phyloP scores from a whole-genome alignment of 2,888 invertebrate species.

The Nomada hirtipes region DNA sequence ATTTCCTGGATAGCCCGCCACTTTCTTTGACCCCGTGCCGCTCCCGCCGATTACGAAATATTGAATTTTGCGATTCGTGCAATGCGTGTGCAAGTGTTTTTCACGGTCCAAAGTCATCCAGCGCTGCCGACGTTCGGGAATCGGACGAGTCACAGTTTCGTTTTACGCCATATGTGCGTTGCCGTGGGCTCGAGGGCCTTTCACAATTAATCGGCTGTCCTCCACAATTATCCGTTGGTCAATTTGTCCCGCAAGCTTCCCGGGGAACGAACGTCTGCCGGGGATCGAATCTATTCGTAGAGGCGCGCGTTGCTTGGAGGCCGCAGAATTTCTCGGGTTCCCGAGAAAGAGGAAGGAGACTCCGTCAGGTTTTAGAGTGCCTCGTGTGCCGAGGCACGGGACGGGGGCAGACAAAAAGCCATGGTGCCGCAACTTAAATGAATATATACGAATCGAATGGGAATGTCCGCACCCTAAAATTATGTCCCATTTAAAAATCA shows the following conservation, averaged over 20 bases:
- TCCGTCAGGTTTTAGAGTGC: neutral
- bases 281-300: no score
- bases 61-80: neutral
- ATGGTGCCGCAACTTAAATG: slow-evolving; percentile 59
- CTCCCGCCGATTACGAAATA: neutral
- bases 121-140: neutral
- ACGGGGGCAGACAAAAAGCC: no score
- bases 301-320: no score
- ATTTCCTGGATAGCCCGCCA: slow-evolving; percentile 65
- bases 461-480: slow-evolving; percentile 74
- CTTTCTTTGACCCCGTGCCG: no score
- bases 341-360: neutral
- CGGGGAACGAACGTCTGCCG: no score
- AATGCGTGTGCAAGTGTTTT: neutral
- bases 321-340: neutral
- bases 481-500: slow-evolving; percentile 76
- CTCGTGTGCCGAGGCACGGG: neutral
- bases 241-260: slow-evolving; percentile 31
- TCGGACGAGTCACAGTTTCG: slow-evolving; percentile 55
- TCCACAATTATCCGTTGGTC: slow-evolving; percentile 50
- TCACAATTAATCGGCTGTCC: slow-evolving; percentile 15
- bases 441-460: slow-evolving; percentile 55
- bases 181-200: neutral
- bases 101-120: neutral
- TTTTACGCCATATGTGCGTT: slow-evolving; percentile 59